Evolutionary conservation across 2,113 vertebrate genomes (phyloP).

Genomic region (Aplodontia rufa): DNA sequence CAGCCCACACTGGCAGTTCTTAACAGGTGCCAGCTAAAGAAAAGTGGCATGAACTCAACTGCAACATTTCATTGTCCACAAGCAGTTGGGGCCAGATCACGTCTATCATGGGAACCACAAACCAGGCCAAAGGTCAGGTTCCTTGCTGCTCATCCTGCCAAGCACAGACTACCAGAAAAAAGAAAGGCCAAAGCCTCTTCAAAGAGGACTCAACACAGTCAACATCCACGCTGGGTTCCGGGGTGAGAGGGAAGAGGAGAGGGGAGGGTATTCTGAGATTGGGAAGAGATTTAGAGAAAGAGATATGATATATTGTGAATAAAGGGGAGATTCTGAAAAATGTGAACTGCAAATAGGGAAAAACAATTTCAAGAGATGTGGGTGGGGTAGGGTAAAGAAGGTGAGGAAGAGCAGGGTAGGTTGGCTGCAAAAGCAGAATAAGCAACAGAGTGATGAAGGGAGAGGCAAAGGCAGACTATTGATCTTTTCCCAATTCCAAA

Average conservation of each 20-base stretch:
- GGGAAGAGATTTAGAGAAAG: slow-evolving; percentile 9
- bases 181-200: slow-evolving; percentile 27
- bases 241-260: neutral
- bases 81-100: neutral
- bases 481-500: slow-evolving; percentile 56
- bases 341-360: neutral
- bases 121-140: neutral
- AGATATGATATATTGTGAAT: neutral
- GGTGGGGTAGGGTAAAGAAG: neutral
- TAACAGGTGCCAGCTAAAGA: neutral
- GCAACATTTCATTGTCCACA: slow-evolving; percentile 69
- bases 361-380: slow-evolving; percentile 18
- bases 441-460: neutral
- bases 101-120: slow-evolving; percentile 30
- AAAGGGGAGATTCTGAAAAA: neutral
- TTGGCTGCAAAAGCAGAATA: neutral
- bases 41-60: neutral
- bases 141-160: neutral
- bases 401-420: neutral
- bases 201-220: neutral
- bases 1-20: neutral
- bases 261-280: neutral
- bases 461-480: neutral
- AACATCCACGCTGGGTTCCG: neutral
- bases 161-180: neutral